Evolutionary conservation across 2,113 vertebrate genomes (phyloP).

Genomic region (Bombycilla garrulus): DNA sequence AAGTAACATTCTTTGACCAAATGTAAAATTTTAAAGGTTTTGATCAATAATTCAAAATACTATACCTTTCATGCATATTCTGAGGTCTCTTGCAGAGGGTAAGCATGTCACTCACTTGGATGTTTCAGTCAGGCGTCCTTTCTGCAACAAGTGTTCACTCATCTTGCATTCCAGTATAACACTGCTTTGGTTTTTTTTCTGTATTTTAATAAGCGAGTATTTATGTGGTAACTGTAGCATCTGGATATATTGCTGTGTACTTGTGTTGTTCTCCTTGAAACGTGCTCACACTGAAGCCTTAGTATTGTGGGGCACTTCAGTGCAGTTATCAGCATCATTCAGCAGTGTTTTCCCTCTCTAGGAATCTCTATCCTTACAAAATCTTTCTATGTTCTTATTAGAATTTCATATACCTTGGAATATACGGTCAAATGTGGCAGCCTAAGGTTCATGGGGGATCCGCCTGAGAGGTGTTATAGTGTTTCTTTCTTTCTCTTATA

Average conservation of each 20-base stretch:
- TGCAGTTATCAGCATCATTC: neutral
- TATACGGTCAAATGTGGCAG: neutral
- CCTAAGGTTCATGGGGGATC: neutral
- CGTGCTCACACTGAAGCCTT: neutral
- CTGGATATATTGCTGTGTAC: neutral
- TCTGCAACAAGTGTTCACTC: accelerated
- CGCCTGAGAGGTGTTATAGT: neutral
- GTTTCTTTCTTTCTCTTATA: neutral
- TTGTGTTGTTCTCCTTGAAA: neutral
- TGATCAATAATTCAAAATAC: neutral
- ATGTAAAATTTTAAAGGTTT: neutral
- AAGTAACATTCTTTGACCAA: neutral
- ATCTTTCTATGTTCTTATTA: neutral
- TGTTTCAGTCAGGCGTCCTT: neutral
- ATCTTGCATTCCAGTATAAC: neutral
- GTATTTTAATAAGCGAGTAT: neutral
- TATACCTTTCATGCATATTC: constrained; percentile 10
- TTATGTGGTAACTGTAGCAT: neutral
- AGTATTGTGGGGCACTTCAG: neutral
- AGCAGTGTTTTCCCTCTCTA: neutral
- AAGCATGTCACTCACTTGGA: neutral
- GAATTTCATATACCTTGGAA: neutral
- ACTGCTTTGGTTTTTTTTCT: neutral
- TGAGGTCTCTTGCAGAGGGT: neutral
- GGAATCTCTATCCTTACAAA: neutral